Evolutionary conservation across 2,888 invertebrate species (phyloP).

Genomic region (Drosophila histrio): DNA sequence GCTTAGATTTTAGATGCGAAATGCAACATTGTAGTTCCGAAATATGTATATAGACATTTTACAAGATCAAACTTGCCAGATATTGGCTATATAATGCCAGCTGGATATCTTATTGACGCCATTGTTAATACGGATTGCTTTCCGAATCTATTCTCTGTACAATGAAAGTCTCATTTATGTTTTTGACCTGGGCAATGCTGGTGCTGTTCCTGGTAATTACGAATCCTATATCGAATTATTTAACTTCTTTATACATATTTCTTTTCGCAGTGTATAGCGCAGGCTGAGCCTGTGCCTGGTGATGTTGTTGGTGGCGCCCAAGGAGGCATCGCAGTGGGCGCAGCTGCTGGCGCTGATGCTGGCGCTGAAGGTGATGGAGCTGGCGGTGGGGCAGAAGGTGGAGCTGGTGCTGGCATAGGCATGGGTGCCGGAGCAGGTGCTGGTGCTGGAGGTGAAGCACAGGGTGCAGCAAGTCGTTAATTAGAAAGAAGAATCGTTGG

Average conservation of each 20-base stretch:
- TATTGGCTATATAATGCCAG: slow-evolving; percentile 31
- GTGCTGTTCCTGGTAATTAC: slow-evolving; percentile 35
- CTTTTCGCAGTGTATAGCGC: slow-evolving; percentile 18
- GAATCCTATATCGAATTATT: background rate
- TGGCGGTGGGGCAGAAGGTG: slow-evolving; percentile 30
- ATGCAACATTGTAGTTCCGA: background rate
- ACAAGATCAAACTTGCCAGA: background rate
- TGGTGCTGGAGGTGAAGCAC: slow-evolving; percentile 18
- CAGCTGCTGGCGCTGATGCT: slow-evolving; percentile 26
- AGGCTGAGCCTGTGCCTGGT: background rate
- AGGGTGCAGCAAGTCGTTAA: slow-evolving; percentile 32
- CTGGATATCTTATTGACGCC: background rate
- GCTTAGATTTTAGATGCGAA: slow-evolving; percentile 5
- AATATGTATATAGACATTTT: slow-evolving; percentile 5
- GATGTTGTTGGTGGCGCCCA: slow-evolving; percentile 38
- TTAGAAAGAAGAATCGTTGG: background rate
- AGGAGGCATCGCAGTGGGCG: slow-evolving; percentile 32
- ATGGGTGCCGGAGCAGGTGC: slow-evolving; percentile 42
- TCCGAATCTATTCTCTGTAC: background rate
- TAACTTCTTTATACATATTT: background rate
- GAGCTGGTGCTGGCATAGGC: slow-evolving; percentile 34
- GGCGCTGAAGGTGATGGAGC: slow-evolving; percentile 9
- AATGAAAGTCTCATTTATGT: slow-evolving; percentile 28
- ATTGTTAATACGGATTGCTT: background rate
- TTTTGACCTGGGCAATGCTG: slow-evolving; percentile 10